These are phyloP conservation scores for Gallinago undulata DNA, from an alignment of 2,113 vertebrate genomes.

Conservation along the genomic window DNA sequence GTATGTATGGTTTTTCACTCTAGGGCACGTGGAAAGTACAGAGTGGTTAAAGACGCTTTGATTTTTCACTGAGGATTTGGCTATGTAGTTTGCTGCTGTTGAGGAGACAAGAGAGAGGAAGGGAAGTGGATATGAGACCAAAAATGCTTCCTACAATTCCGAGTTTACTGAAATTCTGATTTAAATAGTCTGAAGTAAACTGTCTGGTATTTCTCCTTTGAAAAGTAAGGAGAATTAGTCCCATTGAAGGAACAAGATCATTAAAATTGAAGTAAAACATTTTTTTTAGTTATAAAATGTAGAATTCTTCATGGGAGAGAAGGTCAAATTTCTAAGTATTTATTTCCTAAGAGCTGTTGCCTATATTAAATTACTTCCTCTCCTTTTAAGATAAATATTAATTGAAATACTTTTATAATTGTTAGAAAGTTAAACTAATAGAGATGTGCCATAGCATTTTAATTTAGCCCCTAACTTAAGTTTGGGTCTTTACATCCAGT, in stretches of 20 bases:
- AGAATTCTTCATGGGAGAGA: neutral
- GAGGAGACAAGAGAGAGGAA: neutral
- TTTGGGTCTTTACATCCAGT: neutral
- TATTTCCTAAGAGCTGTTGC: neutral
- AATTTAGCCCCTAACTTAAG: neutral
- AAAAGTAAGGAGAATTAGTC: neutral
- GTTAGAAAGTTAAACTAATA: neutral
- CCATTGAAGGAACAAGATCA: neutral
- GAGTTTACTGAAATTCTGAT: neutral
- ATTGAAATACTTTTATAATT: neutral
- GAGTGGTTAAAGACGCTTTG: neutral
- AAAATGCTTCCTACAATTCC: neutral
- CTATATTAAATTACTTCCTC: neutral
- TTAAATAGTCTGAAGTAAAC: neutral
- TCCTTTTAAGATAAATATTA: neutral
- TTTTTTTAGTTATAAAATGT: neutral
- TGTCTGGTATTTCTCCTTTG: neutral
- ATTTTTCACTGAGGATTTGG: neutral
- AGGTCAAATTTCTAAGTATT: neutral
- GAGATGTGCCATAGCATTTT: neutral
- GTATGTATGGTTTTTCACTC: neutral
- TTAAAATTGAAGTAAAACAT: neutral
- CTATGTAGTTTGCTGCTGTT: neutral
- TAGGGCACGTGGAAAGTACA: neutral
- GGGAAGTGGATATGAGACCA: neutral